phyloP scores from a whole-genome alignment of 2,888 invertebrate species.

The Ceriagrion tenellum region DNA sequence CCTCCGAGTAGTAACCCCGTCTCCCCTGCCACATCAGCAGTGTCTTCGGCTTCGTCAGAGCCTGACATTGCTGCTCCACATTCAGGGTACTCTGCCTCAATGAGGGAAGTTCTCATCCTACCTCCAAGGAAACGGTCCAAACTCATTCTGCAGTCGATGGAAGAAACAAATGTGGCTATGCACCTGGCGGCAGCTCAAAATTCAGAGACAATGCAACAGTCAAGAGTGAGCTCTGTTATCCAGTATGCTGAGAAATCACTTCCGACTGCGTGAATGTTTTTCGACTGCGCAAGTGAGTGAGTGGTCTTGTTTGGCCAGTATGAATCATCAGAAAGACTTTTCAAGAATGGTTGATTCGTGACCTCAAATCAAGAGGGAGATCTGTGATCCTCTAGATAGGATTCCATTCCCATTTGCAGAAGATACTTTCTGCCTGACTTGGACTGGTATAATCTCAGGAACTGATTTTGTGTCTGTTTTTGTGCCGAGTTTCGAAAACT shows the following conservation, averaged over 20 bases:
- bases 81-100: constrained; percentile 8
- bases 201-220: constrained; percentile 73
- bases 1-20: constrained; percentile 83
- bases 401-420: constrained; percentile 38
- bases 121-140: constrained; percentile 89
- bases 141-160: constrained; percentile 86
- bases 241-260: constrained; percentile 88
- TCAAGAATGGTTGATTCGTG: constrained; percentile 14
- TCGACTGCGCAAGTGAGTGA: neutral
- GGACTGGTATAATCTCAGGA: constrained; percentile 23
- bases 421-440: neutral
- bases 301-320: neutral
- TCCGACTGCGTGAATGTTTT: neutral
- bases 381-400: neutral
- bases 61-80: constrained; percentile 78
- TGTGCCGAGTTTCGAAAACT: constrained; percentile 15
- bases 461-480: neutral
- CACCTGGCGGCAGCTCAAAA: constrained; percentile 74
- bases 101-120: constrained; percentile 82
- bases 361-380: neutral
- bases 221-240: constrained; percentile 87
- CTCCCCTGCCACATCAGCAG: constrained; percentile 77
- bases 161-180: constrained; percentile 76
- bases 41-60: constrained; percentile 80
- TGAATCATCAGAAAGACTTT: neutral